These are phyloP conservation scores for Oreochromis grahami DNA, from an alignment of 2,797 vertebrate genomes.

Conservation along the genomic window DNA sequence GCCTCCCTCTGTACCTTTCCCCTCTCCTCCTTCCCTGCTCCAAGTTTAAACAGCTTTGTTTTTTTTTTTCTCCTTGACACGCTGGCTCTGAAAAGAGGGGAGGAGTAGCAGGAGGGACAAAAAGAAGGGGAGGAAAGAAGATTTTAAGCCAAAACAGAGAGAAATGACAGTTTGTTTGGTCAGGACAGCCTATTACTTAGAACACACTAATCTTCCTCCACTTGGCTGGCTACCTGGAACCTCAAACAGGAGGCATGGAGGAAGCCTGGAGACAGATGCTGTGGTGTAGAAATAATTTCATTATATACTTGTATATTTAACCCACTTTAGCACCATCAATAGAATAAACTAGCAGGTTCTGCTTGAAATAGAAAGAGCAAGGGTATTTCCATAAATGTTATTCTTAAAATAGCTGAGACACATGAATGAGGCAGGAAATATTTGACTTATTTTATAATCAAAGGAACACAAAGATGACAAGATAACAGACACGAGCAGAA, in stretches of 20 bases:
- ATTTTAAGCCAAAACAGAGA: slow-evolving; percentile 41
- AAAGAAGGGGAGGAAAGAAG: slow-evolving; percentile 29
- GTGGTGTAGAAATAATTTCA: slow-evolving; percentile 45
- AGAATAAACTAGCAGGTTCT: slow-evolving; percentile 43
- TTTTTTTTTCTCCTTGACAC: slow-evolving; percentile 55
- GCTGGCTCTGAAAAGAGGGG: slow-evolving; percentile 45
- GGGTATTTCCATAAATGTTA: slow-evolving; percentile 23
- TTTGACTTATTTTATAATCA: background rate
- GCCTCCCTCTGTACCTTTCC: background rate
- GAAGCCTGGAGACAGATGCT: slow-evolving; percentile 34
- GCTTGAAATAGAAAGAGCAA: slow-evolving; percentile 21
- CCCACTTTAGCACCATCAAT: slow-evolving; percentile 36
- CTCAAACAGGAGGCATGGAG: slow-evolving; percentile 32
- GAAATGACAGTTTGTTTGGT: slow-evolving; percentile 60
- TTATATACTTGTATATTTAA: slow-evolving; percentile 53
- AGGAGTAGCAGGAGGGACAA: slow-evolving; percentile 21
- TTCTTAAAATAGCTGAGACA: slow-evolving; percentile 10
- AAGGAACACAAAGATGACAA: background rate
- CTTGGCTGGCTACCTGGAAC: slow-evolving; percentile 59
- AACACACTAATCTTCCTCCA: slow-evolving; percentile 51
- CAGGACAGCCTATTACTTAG: slow-evolving; percentile 42
- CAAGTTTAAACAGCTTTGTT: slow-evolving; percentile 51
- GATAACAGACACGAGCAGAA: background rate
- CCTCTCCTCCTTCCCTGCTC: background rate
- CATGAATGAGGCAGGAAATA: background rate